Percentiles rank a stretch among this genome's conserved stretches.
These are phyloP conservation scores for Polyploca ridens DNA, from an alignment of 2,888 invertebrate genomes.

Conservation along the genomic window DNA sequence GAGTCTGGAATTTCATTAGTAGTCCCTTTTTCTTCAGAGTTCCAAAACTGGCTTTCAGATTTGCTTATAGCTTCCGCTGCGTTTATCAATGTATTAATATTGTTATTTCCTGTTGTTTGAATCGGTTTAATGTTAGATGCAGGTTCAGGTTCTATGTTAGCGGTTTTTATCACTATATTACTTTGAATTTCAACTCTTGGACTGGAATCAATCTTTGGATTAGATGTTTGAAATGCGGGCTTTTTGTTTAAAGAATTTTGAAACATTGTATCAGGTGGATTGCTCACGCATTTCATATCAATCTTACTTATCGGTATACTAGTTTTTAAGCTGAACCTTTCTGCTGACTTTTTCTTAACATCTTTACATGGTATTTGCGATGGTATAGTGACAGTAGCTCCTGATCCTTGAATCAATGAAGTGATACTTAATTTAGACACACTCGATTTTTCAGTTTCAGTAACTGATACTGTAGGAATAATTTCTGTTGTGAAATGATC, in stretches of 20 bases:
- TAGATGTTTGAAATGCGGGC: constrained; percentile 38
- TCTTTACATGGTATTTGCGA: constrained; percentile 51
- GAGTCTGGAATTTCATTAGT: constrained; percentile 49
- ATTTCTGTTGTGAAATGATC: constrained; percentile 71
- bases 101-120: constrained; percentile 33
- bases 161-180: constrained; percentile 72
- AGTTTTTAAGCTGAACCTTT: constrained; percentile 76
- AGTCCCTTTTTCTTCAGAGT: constrained; percentile 52
- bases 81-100: constrained; percentile 64
- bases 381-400: constrained; percentile 58
- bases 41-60: constrained; percentile 59
- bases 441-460: constrained; percentile 42
- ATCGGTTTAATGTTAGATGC: constrained; percentile 25
- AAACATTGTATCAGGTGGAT: constrained; percentile 49
- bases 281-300: constrained; percentile 74
- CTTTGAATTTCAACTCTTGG: constrained; percentile 74
- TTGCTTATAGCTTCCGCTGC: constrained; percentile 71
- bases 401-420: constrained; percentile 65
- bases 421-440: constrained; percentile 69
- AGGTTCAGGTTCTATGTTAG: constrained; percentile 54
- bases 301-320: constrained; percentile 80
- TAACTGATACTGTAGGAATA: constrained; percentile 47
- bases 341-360: constrained; percentile 62
- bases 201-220: constrained; percentile 38
- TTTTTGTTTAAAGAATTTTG: constrained; percentile 43